Percentiles rank a stretch among this genome's conserved stretches.
Evolutionary conservation across 2,113 vertebrate species (phyloP).

Genomic region (Motacilla tschutschensis): DNA sequence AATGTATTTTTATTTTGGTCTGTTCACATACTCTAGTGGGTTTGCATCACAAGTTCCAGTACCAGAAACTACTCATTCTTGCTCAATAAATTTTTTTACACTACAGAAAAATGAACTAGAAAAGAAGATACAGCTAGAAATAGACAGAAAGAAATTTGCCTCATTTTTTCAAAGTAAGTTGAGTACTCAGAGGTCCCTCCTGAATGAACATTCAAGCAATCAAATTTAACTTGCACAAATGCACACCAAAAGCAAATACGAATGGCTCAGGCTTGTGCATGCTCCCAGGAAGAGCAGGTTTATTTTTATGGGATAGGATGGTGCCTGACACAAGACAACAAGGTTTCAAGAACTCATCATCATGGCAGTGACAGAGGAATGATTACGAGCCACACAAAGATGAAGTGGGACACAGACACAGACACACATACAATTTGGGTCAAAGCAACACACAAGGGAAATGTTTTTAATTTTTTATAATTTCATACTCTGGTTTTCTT

Average conservation of each 20-base stretch:
- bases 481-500: neutral
- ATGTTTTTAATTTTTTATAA: neutral
- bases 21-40: neutral
- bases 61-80: neutral
- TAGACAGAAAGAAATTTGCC: neutral
- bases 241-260: neutral
- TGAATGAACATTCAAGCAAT: neutral
- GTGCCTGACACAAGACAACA: neutral
- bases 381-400: neutral
- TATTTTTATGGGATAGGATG: neutral
- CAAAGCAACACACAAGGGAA: neutral
- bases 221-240: neutral
- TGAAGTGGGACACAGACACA: fast-evolving
- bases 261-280: neutral
- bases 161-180: neutral
- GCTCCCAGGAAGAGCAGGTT: neutral
- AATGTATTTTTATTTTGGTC: neutral
- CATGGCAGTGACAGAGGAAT: neutral
- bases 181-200: neutral
- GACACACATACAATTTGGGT: neutral
- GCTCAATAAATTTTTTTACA: neutral
- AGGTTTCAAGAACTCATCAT: neutral
- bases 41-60: neutral
- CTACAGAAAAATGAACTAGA: neutral
- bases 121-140: neutral